Evolutionary conservation across 2,113 vertebrate species (phyloP), one percentile per base, ranked within the genome.

Genomic region (Trichechus manatus): DNA sequence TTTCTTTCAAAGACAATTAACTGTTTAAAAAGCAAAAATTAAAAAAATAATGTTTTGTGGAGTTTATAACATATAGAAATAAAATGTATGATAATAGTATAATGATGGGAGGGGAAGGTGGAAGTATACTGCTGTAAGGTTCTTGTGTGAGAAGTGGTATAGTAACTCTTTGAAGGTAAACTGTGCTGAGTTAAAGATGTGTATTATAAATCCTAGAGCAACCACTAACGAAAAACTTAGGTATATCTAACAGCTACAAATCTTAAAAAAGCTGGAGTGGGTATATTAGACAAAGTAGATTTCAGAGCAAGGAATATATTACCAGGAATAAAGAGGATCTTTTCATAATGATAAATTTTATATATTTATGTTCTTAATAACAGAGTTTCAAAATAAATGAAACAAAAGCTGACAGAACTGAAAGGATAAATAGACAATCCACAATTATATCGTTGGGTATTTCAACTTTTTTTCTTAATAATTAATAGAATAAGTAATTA

Each of bases 1-100:
- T 94, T 82, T 89, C 53, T 89, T 89, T 95, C 22, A 42, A 80
- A 70, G 89, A 87, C 59, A 33, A n/a, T 53, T 53, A 13, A 17
- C 53, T 56, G 13, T 80, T 61, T 94, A 91, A 82, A 91, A 82
- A 50, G 47, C 22, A 77, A 77, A 63, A 31, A 7, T 9, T 78
- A 56, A 56, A 47, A 47, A 9, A 47, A 56, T 53, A 70, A 50
- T 89, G 53, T 86, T 93, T 80, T 81, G 63, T 90, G 31, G 81
- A 15, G 22, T 81, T 86, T 89, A 86, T 44, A 75, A 56, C 61
- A 56, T 70, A 9, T 72, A 92, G 42, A n/a, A 56, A 11, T 25
- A 64, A 31, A n/a, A 22, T 13, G 33, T 50, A 23, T 31, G 61
- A 85, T 68, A 59, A 56, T 56, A 80, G 33, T 19, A 6, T 27